phyloP scores from a whole-genome alignment of 2,113 vertebrate species.

The Rhynchomys soricoides region DNA sequence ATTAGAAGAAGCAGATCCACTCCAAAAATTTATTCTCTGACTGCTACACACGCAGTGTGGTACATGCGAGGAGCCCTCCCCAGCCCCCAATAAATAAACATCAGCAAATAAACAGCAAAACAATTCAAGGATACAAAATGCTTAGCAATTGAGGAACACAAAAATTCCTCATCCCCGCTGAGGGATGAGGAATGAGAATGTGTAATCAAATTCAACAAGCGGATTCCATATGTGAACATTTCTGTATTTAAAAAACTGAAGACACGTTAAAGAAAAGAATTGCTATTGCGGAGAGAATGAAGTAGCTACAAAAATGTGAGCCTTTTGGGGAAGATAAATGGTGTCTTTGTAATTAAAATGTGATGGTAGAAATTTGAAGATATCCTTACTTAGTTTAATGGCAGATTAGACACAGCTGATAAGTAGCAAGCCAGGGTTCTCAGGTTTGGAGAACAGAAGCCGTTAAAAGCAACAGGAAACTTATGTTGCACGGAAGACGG shows the following conservation, averaged over 20 bases:
- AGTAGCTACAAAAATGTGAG: not conserved
- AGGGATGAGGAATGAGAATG: not conserved
- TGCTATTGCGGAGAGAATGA: not conserved
- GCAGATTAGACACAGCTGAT: conserved; percentile 15
- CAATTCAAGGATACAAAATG: not conserved
- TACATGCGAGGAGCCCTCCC: not conserved
- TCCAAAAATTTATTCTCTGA: not conserved
- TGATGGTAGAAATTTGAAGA: not conserved
- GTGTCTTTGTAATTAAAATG: conserved; percentile 36
- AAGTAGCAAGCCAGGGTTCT: not conserved
- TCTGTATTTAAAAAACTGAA: not conserved
- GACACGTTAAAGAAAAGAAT: not conserved
- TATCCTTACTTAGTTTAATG: conserved; percentile 21
- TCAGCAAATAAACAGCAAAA: not conserved
- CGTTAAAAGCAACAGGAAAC: not conserved
- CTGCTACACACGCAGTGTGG: not conserved
- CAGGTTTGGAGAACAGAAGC: not conserved
- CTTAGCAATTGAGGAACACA: not conserved
- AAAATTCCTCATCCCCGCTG: no score
- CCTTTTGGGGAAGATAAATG: not conserved
- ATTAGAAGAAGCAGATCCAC: not conserved
- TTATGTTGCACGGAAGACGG: not conserved
- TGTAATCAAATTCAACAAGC: not conserved
- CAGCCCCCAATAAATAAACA: not conserved
- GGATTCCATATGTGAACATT: not conserved